These are phyloP conservation scores for Zaprionus bogoriensis DNA, from an alignment of 2,888 invertebrate genomes.

Conservation along the genomic window DNA sequence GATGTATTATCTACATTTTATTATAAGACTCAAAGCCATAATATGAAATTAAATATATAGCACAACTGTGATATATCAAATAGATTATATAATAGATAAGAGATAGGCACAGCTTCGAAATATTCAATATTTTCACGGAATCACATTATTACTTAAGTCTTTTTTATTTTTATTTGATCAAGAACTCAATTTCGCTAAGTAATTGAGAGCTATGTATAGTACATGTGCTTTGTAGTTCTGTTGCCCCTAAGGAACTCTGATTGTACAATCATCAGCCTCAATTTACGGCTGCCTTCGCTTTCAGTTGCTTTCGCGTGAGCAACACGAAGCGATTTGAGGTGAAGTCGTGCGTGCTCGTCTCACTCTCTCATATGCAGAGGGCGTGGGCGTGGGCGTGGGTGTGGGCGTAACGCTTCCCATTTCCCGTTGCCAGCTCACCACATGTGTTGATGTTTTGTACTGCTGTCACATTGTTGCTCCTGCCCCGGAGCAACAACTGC, in stretches of 20 bases:
- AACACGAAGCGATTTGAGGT: background rate
- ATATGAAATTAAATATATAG: no score
- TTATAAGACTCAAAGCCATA: no score
- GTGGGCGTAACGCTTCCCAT: background rate
- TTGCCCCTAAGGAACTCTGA: background rate
- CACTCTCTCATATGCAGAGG: background rate
- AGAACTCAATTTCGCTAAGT: no score
- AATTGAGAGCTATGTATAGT: background rate
- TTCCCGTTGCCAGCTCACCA: conserved; percentile 29
- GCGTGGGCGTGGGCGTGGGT: background rate
- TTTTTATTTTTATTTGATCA: no score
- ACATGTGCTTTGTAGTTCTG: background rate
- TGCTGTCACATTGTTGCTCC: conserved; percentile 27
- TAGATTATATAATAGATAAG: no score
- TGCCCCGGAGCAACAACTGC: conserved; percentile 5
- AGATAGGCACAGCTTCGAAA: no score
- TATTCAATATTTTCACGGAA: no score
- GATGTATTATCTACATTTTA: no score
- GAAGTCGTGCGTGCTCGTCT: background rate
- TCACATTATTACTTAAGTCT: no score
- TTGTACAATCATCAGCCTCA: background rate
- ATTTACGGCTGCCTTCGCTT: background rate
- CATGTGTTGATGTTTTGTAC: conserved; percentile 54
- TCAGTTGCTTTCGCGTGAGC: background rate
- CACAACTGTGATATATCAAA: no score